Conservation (phyloP, 2,797 vertebrate genomes). For the Lindbergichthys nudifrons region DNA sequence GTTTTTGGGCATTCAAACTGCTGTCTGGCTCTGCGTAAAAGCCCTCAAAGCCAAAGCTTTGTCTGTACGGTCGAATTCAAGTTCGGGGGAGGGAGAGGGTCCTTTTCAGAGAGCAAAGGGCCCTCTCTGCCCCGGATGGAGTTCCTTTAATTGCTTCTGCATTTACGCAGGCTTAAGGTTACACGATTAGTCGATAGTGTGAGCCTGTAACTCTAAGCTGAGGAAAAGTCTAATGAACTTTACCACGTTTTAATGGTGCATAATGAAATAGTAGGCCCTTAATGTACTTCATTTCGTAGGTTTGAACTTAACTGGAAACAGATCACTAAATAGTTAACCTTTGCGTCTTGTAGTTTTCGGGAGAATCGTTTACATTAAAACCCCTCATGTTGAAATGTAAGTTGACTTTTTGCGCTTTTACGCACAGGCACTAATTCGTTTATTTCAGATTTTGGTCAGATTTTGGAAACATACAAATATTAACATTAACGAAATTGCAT, state of each 20-base stretch:
- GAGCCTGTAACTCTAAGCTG: conserved; percentile 18
- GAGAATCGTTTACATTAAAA: not conserved
- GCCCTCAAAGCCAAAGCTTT: conserved; percentile 81
- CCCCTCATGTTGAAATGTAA: not conserved
- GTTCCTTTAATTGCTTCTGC: conserved; percentile 75
- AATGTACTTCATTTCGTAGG: not conserved
- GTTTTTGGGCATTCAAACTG: conserved; percentile 52
- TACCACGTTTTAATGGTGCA: conserved; percentile 14
- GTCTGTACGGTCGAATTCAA: conserved; percentile 86
- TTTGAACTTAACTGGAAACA: not conserved
- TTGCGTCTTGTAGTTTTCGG: not conserved
- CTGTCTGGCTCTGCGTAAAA: conserved; percentile 56
- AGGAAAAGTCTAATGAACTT: conserved; percentile 44
- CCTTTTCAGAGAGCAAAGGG: conserved; percentile 67
- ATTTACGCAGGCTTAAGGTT: conserved; percentile 65
- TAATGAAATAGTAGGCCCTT: not conserved
- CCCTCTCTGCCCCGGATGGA: conserved; percentile 78
- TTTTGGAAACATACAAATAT: not conserved
- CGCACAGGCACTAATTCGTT: not conserved
- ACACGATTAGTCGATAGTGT: conserved; percentile 55
- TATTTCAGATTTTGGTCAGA: not conserved
- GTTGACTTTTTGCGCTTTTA: not conserved
- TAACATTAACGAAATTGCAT: not conserved
- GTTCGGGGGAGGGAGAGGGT: conserved; percentile 84
- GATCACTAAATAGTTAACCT: not conserved